Evolutionary conservation across 2,888 invertebrate genomes (phyloP).

Genomic region (Tinea trinotella): DNA sequence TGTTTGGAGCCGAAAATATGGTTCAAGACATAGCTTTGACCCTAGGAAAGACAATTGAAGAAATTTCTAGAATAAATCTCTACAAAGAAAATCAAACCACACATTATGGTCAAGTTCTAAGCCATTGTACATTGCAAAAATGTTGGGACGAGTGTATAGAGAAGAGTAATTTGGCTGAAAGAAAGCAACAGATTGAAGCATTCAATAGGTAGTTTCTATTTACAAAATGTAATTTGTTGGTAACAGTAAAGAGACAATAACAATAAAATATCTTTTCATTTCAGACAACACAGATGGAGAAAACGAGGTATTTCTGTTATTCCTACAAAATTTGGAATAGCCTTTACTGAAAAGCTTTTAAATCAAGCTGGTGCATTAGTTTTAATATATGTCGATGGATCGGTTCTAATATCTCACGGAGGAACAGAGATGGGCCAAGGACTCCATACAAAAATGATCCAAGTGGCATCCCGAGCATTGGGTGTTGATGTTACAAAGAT

Average conservation of each 20-base stretch:
- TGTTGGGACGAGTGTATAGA: slow-evolving; percentile 87
- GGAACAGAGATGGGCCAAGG: slow-evolving; percentile 99
- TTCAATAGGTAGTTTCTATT: slow-evolving; percentile 76
- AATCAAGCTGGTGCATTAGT: slow-evolving; percentile 92
- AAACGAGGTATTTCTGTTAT: slow-evolving; percentile 88
- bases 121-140: slow-evolving; percentile 78
- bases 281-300: slow-evolving; percentile 83
- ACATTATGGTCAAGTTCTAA: slow-evolving; percentile 82
- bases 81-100: slow-evolving; percentile 84
- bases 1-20: slow-evolving; percentile 87
- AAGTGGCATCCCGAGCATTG: slow-evolving; percentile 84
- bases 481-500: slow-evolving; percentile 80
- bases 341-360: slow-evolving; percentile 81
- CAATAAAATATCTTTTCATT: slow-evolving; percentile 31
- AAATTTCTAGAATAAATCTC: slow-evolving; percentile 82
- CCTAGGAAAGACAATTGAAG: slow-evolving; percentile 74
- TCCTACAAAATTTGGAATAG: slow-evolving; percentile 89
- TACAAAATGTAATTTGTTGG: slow-evolving; percentile 28
- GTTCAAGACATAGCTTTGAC: slow-evolving; percentile 82
- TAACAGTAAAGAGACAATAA: no score
- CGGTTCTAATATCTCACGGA: slow-evolving; percentile 89
- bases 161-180: slow-evolving; percentile 75
- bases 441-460: slow-evolving; percentile 95
- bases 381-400: slow-evolving; percentile 89
- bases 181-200: slow-evolving; percentile 70